Percentiles rank a stretch among this genome's conserved stretches.
phyloP scores from a whole-genome alignment of 2,888 invertebrate species.

The Coleophora flavipennella region DNA sequence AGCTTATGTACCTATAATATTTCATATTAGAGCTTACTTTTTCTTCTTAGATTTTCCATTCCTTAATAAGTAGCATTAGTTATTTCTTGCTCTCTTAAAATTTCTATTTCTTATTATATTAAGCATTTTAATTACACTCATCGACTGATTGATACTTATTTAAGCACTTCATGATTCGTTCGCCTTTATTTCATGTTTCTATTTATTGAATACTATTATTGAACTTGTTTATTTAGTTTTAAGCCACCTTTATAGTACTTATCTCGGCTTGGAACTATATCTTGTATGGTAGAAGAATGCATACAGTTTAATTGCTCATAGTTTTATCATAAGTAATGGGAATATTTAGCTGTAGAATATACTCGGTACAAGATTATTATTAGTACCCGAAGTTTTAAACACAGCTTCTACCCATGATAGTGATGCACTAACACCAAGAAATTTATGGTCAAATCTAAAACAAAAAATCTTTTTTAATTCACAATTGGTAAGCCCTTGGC shows the following conservation, averaged over 20 bases:
- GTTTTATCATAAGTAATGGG: constrained; percentile 9
- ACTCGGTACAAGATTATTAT: too few relatives aligned
- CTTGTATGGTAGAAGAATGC: constrained; percentile 45
- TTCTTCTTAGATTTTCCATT: constrained; percentile 50
- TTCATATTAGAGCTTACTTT: constrained; percentile 9
- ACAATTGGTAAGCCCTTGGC: too few relatives aligned
- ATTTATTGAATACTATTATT: constrained; percentile 1
- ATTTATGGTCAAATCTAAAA: too few relatives aligned
- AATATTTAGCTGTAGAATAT: too few relatives aligned
- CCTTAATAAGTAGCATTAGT: constrained; percentile 52
- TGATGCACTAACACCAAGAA: too few relatives aligned
- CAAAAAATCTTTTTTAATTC: too few relatives aligned
- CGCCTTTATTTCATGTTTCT: background rate
- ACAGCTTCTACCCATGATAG: too few relatives aligned
- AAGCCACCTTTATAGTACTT: constrained; percentile 24
- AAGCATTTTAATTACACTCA: constrained; percentile 48
- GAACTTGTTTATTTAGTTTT: constrained; percentile 18
- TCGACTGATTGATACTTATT: constrained; percentile 48
- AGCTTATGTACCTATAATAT: constrained; percentile 4
- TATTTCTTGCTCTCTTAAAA: constrained; percentile 36
- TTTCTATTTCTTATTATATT: constrained; percentile 30
- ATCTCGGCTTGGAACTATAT: constrained; percentile 35
- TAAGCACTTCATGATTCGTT: constrained; percentile 36
- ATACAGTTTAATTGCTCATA: constrained; percentile 42
- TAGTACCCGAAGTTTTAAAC: too few relatives aligned